Conservation (phyloP, 2,888 invertebrate species). For the Dastarcus helophoroides region DNA sequence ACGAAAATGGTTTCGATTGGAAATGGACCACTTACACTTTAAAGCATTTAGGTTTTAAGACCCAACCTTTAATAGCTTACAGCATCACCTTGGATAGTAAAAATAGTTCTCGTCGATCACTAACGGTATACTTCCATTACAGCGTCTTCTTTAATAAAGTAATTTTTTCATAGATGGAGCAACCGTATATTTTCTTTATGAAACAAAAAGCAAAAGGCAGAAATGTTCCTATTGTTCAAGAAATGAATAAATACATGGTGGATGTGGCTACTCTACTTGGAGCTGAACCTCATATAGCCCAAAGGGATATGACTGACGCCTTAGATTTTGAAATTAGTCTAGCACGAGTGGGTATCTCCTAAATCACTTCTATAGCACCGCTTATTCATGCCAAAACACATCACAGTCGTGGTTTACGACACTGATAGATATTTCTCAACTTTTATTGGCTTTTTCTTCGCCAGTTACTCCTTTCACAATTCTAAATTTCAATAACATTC, state of each 20-base stretch:
- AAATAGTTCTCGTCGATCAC: slow-evolving; percentile 7
- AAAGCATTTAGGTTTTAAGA: slow-evolving; percentile 47
- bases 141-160: slow-evolving; percentile 2
- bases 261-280: slow-evolving; percentile 19
- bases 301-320: slow-evolving; percentile 16
- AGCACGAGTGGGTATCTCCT: slow-evolving; percentile 14
- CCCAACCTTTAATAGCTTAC: slow-evolving; percentile 5
- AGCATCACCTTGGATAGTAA: slow-evolving; percentile 6
- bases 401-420: no score
- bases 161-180: slow-evolving; percentile 16
- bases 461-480: no score
- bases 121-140: no score
- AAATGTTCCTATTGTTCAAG: slow-evolving; percentile 16
- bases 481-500: no score
- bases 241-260: slow-evolving; percentile 19
- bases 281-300: slow-evolving; percentile 15
- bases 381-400: no score
- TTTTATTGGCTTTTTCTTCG: no score
- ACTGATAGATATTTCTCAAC: no score
- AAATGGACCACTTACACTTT: slow-evolving; percentile 61
- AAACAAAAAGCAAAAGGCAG: slow-evolving; percentile 16
- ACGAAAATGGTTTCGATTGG: slow-evolving; percentile 23
- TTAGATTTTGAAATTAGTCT: slow-evolving; percentile 18
- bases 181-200: slow-evolving; percentile 16
- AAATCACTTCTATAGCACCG: background rate